A percentile compares a stretch with the other conserved stretches of the same genome.
Conservation (phyloP, 1,140 invertebrate species). For the Drosophila prosaltans region DNA sequence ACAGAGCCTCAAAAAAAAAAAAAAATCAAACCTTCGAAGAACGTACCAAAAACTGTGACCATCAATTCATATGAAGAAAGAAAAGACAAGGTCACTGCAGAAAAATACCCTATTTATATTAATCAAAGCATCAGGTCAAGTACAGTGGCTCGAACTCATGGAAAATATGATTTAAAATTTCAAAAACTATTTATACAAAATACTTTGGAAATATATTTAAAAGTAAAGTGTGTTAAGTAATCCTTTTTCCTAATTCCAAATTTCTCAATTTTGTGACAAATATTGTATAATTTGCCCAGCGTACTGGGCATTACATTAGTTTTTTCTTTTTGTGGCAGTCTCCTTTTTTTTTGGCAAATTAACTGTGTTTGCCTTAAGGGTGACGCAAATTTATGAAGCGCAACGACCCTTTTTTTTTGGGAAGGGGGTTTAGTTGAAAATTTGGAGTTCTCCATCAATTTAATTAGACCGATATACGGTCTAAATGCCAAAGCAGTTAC, state of each 20-base stretch:
- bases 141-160: background rate
- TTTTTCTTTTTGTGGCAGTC: background rate
- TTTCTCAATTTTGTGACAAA: background rate
- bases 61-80: conserved; percentile 1
- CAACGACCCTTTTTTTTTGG: background rate
- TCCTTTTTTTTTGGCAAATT: background rate
- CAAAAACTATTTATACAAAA: too few relatives aligned
- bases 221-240: too few relatives aligned
- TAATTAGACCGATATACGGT: background rate
- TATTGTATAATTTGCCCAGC: background rate
- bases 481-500: background rate
- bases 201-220: too few relatives aligned
- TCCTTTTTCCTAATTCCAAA: background rate
- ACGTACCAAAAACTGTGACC: conserved; percentile 27
- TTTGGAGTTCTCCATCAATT: background rate
- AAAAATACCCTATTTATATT: background rate
- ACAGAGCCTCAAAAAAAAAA: conserved; percentile 25
- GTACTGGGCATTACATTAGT: background rate
- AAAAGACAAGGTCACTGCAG: conserved; percentile 1
- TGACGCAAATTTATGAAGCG: conserved; percentile 7
- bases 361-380: conserved; percentile 2
- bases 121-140: background rate
- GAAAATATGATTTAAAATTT: too few relatives aligned
- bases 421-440: background rate
- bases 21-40: conserved; percentile 28